phyloP scores from a whole-genome alignment of 2,797 vertebrate genomes.

The Sphenodon punctatus region DNA sequence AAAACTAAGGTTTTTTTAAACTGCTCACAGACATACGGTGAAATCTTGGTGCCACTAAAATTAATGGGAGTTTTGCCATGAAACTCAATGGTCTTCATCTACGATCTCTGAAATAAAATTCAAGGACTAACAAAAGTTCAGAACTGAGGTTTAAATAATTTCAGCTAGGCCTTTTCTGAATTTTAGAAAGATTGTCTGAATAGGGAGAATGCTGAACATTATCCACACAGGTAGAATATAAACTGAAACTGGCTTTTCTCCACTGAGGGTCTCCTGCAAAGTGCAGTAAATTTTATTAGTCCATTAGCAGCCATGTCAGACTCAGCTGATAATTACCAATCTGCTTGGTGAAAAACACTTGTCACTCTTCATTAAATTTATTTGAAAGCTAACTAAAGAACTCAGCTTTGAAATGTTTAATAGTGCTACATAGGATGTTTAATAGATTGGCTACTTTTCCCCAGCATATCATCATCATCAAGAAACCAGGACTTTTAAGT shows the following conservation, averaged over 20 bases:
- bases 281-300: slow-evolving; percentile 39
- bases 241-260: slow-evolving; percentile 32
- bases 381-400: slow-evolving; percentile 21
- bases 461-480: no score
- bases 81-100: not conserved
- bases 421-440: not conserved
- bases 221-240: slow-evolving; percentile 15
- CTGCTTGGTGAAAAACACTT: slow-evolving; percentile 31
- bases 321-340: slow-evolving; percentile 53
- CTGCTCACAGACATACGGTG: not conserved
- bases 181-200: slow-evolving; percentile 36
- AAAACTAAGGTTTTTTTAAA: slow-evolving; percentile 34
- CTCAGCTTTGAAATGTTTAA: slow-evolving; percentile 29
- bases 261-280: slow-evolving; percentile 28
- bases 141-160: slow-evolving; percentile 21
- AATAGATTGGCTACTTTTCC: not conserved
- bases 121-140: slow-evolving; percentile 10
- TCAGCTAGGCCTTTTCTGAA: not conserved
- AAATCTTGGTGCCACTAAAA: not conserved
- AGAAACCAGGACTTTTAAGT: no score
- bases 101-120: not conserved
- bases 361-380: slow-evolving; percentile 50
- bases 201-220: slow-evolving; percentile 16
- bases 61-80: not conserved
- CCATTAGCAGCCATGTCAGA: slow-evolving; percentile 49